phyloP scores from a whole-genome alignment of 30 jellyfish, hydroid and myxozoan genomes.

The Turritopsis rubra region DNA sequence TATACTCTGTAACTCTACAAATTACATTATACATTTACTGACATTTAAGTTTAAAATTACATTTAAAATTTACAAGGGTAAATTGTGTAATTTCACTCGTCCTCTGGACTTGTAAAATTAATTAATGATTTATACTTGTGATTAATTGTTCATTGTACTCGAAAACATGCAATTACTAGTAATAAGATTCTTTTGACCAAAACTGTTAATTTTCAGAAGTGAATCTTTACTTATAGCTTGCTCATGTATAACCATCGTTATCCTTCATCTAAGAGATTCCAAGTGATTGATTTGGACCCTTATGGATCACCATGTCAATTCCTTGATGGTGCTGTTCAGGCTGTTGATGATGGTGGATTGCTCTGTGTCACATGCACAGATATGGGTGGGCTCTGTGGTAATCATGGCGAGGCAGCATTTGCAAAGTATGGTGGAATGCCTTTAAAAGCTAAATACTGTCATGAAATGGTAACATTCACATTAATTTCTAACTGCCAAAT shows the following conservation, averaged over 20 bases:
- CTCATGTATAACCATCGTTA: slow-evolving; percentile 60
- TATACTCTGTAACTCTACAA: too few relatives aligned
- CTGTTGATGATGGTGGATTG: slow-evolving; percentile 96
- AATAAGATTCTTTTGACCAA: too few relatives aligned
- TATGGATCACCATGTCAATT: slow-evolving; percentile 95
- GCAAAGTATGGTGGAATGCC: slow-evolving; percentile 98
- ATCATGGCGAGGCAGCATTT: slow-evolving; percentile 96
- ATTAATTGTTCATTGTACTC: too few relatives aligned
- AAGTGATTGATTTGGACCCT: slow-evolving; percentile 92
- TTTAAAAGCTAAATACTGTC: slow-evolving; percentile 77
- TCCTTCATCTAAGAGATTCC: slow-evolving; percentile 47
- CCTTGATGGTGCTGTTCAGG: slow-evolving; percentile 97
- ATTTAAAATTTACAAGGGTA: too few relatives aligned
- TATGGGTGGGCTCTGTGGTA: slow-evolving; percentile 99
- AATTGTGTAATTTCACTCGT: too few relatives aligned
- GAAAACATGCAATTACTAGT: too few relatives aligned
- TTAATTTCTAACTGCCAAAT: neutral
- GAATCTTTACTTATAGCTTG: slow-evolving; percentile 37
- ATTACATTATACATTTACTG: too few relatives aligned
- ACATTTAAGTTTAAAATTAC: too few relatives aligned
- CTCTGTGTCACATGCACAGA: slow-evolving; percentile 98
- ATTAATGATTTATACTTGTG: too few relatives aligned
- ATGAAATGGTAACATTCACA: slow-evolving; percentile 76
- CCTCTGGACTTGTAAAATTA: too few relatives aligned
- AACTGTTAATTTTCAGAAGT: too few relatives aligned